Evolutionary conservation across 2,113 vertebrate genomes (phyloP).

Genomic region (Neoarius graeffei): DNA sequence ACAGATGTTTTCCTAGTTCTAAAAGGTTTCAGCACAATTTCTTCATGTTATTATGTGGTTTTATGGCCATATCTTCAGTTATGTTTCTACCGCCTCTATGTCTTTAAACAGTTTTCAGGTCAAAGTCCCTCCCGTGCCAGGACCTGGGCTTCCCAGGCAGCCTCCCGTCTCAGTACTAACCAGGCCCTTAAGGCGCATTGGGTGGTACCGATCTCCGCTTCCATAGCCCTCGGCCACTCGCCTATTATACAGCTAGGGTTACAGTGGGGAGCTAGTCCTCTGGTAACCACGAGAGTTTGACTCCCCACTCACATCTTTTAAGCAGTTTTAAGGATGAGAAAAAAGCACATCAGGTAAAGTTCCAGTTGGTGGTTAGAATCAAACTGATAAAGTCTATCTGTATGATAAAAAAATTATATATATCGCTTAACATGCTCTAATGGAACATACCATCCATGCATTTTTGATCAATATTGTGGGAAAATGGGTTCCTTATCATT

Average conservation of each 20-base stretch:
- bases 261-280: no score
- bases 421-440: background rate
- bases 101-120: background rate
- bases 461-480: slow-evolving; percentile 24
- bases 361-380: background rate
- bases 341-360: background rate
- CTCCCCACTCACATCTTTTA: no score
- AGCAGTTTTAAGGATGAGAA: background rate
- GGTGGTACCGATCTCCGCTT: no score
- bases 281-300: no score
- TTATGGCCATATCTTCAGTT: background rate
- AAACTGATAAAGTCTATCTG: slow-evolving; percentile 6
- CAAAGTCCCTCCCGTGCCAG: no score
- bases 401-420: background rate
- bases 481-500: background rate
- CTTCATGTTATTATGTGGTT: background rate
- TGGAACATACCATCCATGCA: background rate
- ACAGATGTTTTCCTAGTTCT: slow-evolving; percentile 10
- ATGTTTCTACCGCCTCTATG: background rate
- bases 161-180: no score
- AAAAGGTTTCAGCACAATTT: background rate
- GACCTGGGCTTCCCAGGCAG: no score
- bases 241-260: no score
- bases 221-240: no score
- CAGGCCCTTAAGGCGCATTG: no score